These are phyloP conservation scores for Drosophila diplacantha DNA, from an alignment of 2,888 invertebrate species.

Conservation along the genomic window DNA sequence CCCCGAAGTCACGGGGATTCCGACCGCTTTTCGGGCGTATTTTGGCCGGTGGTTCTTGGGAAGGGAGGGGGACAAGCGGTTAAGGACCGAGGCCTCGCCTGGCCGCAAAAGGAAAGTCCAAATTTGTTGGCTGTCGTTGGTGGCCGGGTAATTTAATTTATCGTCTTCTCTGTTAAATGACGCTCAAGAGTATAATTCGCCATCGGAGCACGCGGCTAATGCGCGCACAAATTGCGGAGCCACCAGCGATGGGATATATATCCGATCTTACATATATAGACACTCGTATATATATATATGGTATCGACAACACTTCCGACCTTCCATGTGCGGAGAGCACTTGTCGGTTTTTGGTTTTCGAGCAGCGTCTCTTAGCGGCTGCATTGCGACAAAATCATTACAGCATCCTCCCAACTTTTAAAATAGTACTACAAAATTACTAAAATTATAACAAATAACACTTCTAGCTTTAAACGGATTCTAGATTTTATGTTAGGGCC, in stretches of 20 bases:
- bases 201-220: constrained; percentile 63
- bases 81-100: constrained; percentile 30
- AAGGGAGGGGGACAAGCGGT: constrained; percentile 6
- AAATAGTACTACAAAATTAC: neutral
- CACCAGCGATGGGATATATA: constrained; percentile 22
- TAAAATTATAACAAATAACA: neutral
- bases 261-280: neutral
- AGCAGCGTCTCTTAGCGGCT: constrained; percentile 5
- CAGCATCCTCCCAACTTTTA: no score
- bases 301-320: constrained; percentile 37
- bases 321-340: constrained; percentile 1
- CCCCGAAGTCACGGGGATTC: constrained; percentile 36
- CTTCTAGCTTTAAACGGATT: neutral
- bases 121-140: constrained; percentile 63
- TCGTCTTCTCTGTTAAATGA: constrained; percentile 70
- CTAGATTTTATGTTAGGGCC: neutral
- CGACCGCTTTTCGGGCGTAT: neutral
- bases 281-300: constrained; percentile 1
- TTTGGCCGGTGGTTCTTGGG: neutral
- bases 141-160: constrained; percentile 71
- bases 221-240: constrained; percentile 66
- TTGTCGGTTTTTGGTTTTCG: constrained; percentile 5
- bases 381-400: constrained; percentile 17
- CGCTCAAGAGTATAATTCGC: constrained; percentile 72
- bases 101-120: constrained; percentile 54